Base-by-base conservation (phyloP, 2,888 invertebrate species). In the Andricus quercusramuli region DNA sequence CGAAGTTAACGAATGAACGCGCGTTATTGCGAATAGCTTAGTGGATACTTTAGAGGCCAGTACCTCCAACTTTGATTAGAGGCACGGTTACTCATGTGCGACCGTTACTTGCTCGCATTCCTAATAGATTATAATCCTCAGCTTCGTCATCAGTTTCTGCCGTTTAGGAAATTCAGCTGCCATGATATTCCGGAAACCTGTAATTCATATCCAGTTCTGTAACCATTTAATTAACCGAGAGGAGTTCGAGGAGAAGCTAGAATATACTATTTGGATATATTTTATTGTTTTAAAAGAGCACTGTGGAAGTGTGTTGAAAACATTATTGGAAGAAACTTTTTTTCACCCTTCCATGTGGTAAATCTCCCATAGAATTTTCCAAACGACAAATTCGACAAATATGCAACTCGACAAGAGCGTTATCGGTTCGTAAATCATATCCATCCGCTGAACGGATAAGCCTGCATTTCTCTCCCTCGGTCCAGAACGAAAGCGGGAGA, bases 1-100 rank as follows among this genome's bases (percentile, higher is more conserved):
- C 32, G 74, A 20, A n/a, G 74, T 56, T 74, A 74, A 56, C 29
- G 56, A 56, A 70, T 70, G 25, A 70, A 74, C 6, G 74, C 51
- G 51, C 56, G 51, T 74, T 74, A 74, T 74, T 74, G 32, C 74
- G 51, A 25, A 74, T 56, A 74, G 20, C 56, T 56, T 56, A 56
- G 32, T 74, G 74, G 51, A 56, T 56, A 56, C 74, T 74, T 74
- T 37, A 74, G 51, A 74, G 74, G 56, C 74, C 51, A 74, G 37
- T 68, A 51, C 51, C 74, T 74, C 47, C 11, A 32, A 32, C n/a
- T 74, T 74, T 74, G 32, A 56, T 74, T 56, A 56, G 51, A 56
- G 51, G 56, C 56, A n/a, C 32, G 56, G 11, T 51, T 56, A 74
- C 32, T 74, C 51, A 74, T 56, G 29, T 20, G 32, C n/a, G n/a